Conservation (phyloP, 1,140 invertebrate species). For the Aphis craccivora region DNA sequence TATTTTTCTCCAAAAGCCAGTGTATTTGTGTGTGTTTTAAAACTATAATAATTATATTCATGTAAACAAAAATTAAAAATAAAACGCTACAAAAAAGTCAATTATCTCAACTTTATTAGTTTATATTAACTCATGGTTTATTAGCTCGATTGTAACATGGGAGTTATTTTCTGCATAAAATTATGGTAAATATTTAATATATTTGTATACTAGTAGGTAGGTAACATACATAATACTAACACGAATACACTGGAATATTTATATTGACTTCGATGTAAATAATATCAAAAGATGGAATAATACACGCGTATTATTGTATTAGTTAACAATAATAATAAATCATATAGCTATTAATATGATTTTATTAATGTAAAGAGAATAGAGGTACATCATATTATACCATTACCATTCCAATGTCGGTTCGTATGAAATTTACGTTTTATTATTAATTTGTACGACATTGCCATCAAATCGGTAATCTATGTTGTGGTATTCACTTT, state of each 20-base stretch:
- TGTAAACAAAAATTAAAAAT: neutral
- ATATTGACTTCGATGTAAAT: neutral
- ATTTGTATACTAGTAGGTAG: neutral
- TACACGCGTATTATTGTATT: too few species aligned
- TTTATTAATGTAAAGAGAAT: neutral
- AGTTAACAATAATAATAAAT: neutral
- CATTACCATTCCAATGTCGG: neutral
- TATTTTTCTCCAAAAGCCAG: too few species aligned
- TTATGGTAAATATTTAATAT: neutral
- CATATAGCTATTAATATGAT: neutral
- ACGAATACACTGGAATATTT: neutral
- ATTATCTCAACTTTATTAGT: neutral
- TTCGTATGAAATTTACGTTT: too few species aligned
- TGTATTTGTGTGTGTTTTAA: too few species aligned
- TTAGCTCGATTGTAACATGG: too few species aligned
- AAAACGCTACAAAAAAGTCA: neutral
- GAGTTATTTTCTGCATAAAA: neutral
- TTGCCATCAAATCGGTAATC: neutral
- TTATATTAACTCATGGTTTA: too few species aligned
- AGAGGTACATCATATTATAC: neutral
- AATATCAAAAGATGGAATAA: neutral
- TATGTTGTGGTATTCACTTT: neutral
- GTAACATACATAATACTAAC: neutral
- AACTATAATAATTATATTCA: neutral
- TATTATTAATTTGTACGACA: neutral